Percentiles rank a stretch among this genome's conserved stretches.
These are phyloP conservation scores for Sialia sialis DNA, from an alignment of 2,113 vertebrate species.

Conservation along the genomic window DNA sequence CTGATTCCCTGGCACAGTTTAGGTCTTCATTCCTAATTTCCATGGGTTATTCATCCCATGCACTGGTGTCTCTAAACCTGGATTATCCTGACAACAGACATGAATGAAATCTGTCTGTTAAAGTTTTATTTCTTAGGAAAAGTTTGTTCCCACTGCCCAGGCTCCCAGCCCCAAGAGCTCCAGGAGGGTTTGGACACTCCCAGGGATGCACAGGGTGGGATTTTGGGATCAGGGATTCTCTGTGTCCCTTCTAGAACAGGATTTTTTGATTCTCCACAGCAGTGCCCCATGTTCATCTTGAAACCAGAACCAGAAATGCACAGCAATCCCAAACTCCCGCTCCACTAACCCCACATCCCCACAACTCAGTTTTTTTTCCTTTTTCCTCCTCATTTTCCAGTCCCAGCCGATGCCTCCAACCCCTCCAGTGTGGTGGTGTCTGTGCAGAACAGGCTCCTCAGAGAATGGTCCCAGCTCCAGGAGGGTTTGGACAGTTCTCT, in stretches of 20 bases:
- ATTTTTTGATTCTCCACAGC: too few relatives aligned
- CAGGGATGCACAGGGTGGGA: neutral
- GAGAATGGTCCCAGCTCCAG: neutral
- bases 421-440: too few relatives aligned
- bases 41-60: rapidly evolving
- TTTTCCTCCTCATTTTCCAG: neutral
- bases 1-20: neutral
- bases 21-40: neutral
- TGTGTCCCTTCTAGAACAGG: neutral
- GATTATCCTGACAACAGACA: neutral
- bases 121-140: neutral
- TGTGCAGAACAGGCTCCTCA: neutral
- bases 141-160: neutral
- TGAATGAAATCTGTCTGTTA: neutral
- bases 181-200: rapidly evolving
- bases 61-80: neutral
- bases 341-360: neutral
- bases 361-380: neutral
- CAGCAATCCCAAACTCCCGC: neutral
- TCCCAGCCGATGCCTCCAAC: neutral
- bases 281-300: too few relatives aligned
- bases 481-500: too few relatives aligned
- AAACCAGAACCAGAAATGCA: neutral
- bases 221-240: neutral
- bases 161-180: neutral